Conservation (phyloP, 2,113 vertebrate genomes). For the Rhipidura dahli region DNA sequence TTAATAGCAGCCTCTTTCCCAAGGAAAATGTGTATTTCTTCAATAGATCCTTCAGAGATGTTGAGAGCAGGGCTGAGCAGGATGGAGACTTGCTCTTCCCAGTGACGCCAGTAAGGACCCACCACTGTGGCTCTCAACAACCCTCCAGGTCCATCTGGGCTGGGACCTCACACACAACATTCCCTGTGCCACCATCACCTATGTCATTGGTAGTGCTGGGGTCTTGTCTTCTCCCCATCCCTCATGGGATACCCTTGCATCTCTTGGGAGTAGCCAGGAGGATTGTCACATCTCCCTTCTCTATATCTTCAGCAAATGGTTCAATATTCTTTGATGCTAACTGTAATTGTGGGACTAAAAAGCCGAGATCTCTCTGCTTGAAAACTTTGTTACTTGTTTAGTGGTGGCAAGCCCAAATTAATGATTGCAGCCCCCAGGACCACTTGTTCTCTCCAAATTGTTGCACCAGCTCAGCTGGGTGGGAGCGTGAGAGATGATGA, state of each 20-base stretch:
- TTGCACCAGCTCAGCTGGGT: neutral
- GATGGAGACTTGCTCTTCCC: neutral
- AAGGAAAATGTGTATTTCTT: fast-evolving
- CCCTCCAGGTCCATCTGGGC: neutral
- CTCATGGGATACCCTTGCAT: neutral
- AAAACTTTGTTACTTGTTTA: neutral
- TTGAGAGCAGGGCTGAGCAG: neutral
- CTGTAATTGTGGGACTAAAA: neutral
- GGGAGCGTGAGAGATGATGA: neutral
- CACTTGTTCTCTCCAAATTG: neutral
- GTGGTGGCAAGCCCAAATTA: neutral
- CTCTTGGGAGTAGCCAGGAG: fast-evolving
- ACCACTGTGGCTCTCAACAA: fast-evolving
- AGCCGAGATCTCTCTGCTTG: neutral
- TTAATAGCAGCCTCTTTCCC: neutral
- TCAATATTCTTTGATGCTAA: neutral
- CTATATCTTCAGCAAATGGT: neutral
- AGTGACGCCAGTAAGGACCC: too few relatives aligned
- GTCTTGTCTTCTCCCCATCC: neutral
- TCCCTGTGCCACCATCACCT: neutral
- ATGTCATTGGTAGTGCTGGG: neutral
- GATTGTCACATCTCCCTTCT: neutral
- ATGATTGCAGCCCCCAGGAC: neutral
- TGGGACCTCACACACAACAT: neutral
- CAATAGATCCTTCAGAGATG: neutral